phyloP scores from a whole-genome alignment of 2,113 vertebrate genomes.

The Cyanoliseus patagonus region DNA sequence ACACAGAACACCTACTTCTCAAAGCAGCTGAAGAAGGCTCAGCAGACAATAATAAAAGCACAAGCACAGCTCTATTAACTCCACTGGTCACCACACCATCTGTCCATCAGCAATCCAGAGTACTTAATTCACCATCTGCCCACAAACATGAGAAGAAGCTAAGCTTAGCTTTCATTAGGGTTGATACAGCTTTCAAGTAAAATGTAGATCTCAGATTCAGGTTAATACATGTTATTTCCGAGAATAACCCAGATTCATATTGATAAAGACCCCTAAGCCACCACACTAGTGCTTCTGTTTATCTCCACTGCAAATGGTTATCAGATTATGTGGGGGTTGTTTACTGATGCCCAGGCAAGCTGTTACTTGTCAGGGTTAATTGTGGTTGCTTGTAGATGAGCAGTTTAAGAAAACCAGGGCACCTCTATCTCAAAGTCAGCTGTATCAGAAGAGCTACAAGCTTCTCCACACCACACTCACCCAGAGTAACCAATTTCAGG shows the following conservation, averaged over 20 bases:
- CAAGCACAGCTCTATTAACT: neutral
- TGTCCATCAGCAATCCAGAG: neutral
- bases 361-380: neutral
- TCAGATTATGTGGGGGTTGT: neutral
- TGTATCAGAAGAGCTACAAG: neutral
- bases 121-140: slow-evolving; percentile 46
- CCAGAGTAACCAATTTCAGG: neutral
- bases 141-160: neutral
- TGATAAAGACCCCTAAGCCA: neutral
- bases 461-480: neutral
- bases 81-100: slow-evolving; percentile 21
- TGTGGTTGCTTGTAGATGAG: neutral
- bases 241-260: neutral
- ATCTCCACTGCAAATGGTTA: neutral
- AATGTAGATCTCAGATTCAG: slow-evolving; percentile 14
- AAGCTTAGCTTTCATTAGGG: neutral
- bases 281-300: neutral
- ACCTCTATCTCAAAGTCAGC: neutral
- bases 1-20: neutral
- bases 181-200: neutral
- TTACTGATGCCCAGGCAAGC: neutral
- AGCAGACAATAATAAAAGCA: neutral
- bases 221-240: slow-evolving; percentile 22
- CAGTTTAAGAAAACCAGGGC: neutral
- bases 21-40: neutral